Base-by-base conservation (phyloP, 2,888 invertebrate species). In the Gortyna flavago region DNA sequence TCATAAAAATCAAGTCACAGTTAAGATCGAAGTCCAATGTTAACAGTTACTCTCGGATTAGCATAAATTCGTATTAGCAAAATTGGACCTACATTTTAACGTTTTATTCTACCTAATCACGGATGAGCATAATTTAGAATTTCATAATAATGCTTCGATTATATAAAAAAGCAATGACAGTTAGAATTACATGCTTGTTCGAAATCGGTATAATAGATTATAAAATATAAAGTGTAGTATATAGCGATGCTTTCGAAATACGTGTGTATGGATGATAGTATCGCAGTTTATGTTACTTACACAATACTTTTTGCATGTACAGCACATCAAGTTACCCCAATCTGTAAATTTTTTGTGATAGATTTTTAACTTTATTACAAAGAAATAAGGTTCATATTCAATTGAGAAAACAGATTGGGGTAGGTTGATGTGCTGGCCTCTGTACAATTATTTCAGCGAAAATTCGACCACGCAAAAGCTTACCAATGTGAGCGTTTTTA, bases 131-230 rank as follows among this genome's bases (percentile, higher is more conserved):
- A 75, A 68, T 70, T 65, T 54, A 57, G 44, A 35, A 64, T 80
- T 79, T 80, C 79, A 25, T 57, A 80, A 83, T 67, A 79, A 83
- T 64, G 62, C 29, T 69, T 44, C n/a, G 51, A 70, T 84, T 84
- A 80, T 38, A 61, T 66, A 84, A 84, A 83, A 62, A 78, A 5
- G 35, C 54, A 79, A 84, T 65, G 70, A 72, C 44, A 41, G 51
- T 64, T 64, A 65, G 41, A 44, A 32, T 48, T 41, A 68, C 48
- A 79, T 71, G 29, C 38, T 72, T 75, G 70, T 44, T 32, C 67
- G 64, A 84, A 79, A 75, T 78, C 25, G 44, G 65, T 75, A 57
- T 57, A 57, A 13, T 57, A 57, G n/a, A 57, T 57, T 57, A 57
- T n/a, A n/a, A 57, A 57, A 54, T 54, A 9, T 54, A 57, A 79